Evolutionary conservation across 2,113 vertebrate genomes (phyloP).

Genomic region (Coryphaenoides rupestris): DNA sequence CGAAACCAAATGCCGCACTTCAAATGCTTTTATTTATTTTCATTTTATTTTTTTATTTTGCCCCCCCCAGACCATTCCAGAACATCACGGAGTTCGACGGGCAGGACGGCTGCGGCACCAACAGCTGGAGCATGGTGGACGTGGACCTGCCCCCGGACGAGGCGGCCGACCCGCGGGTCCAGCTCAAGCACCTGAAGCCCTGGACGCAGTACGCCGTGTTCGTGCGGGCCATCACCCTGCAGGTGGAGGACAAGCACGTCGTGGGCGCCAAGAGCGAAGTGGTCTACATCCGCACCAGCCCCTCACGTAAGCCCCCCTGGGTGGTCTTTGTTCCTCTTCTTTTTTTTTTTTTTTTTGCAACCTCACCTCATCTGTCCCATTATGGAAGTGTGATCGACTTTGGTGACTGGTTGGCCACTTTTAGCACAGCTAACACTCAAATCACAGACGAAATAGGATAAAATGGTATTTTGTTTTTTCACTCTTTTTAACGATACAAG

Average conservation of each 20-base stretch:
- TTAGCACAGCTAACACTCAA: too few species aligned
- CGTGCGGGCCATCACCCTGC: conserved; percentile 90
- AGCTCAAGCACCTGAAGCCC: conserved; percentile 86
- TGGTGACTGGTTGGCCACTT: too few species aligned
- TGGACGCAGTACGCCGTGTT: conserved; percentile 98
- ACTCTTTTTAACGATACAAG: too few species aligned
- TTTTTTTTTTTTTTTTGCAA: too few species aligned
- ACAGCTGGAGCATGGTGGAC: conserved; percentile 98
- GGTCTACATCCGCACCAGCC: conserved; percentile 91
- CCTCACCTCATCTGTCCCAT: too few species aligned
- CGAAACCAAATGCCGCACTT: too few species aligned
- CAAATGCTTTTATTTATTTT: too few species aligned
- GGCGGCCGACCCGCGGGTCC: conserved; percentile 81
- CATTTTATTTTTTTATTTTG: too few species aligned
- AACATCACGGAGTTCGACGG: conserved; percentile 93
- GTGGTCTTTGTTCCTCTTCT: conserved; percentile 52
- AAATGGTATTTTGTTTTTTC: too few species aligned
- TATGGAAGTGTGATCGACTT: too few species aligned
- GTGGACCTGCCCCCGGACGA: conserved; percentile 88
- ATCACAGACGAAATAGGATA: too few species aligned
- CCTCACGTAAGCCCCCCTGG: conserved; percentile 71
- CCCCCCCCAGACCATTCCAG: conserved; percentile 70
- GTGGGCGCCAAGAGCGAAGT: conserved; percentile 93
- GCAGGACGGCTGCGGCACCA: conserved; percentile 91
- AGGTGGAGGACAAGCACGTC: conserved; percentile 86